Evolutionary conservation across 2,113 vertebrate species (phyloP).

Genomic region (Anser brachyrhynchus): DNA sequence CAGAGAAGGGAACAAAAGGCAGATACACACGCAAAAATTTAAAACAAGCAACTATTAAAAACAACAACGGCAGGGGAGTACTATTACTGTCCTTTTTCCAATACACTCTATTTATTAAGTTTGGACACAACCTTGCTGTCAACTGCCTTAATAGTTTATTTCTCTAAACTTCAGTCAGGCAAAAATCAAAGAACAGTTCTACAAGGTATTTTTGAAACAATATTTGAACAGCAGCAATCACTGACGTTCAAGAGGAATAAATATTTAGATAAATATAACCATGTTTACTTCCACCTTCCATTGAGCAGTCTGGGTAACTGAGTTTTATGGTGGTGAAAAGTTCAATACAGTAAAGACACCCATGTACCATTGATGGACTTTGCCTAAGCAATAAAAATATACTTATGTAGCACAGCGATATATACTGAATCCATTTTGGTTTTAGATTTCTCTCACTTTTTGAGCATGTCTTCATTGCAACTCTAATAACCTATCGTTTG

Average conservation of each 20-base stretch:
- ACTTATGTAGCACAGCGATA: background rate
- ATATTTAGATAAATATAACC: background rate
- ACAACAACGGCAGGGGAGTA: background rate
- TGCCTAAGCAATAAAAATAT: background rate
- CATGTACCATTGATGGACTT: background rate
- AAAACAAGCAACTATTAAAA: background rate
- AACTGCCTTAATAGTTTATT: background rate
- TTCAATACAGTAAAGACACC: background rate
- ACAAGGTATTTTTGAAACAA: background rate
- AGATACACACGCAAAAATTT: background rate
- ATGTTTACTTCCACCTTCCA: background rate
- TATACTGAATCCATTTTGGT: background rate
- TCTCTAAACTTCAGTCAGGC: background rate
- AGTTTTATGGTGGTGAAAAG: background rate
- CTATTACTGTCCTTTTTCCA: background rate
- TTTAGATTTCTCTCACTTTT: background rate
- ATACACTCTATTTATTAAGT: background rate
- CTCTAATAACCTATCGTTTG: background rate
- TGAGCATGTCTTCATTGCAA: background rate
- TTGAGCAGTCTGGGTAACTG: background rate
- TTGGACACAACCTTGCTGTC: background rate
- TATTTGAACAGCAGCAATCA: background rate
- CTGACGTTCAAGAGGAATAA: background rate
- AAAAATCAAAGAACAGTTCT: background rate
- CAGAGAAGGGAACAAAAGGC: background rate